Base-by-base conservation (phyloP, 2,113 vertebrate genomes). In the Beaufortia kweichowensis region DNA sequence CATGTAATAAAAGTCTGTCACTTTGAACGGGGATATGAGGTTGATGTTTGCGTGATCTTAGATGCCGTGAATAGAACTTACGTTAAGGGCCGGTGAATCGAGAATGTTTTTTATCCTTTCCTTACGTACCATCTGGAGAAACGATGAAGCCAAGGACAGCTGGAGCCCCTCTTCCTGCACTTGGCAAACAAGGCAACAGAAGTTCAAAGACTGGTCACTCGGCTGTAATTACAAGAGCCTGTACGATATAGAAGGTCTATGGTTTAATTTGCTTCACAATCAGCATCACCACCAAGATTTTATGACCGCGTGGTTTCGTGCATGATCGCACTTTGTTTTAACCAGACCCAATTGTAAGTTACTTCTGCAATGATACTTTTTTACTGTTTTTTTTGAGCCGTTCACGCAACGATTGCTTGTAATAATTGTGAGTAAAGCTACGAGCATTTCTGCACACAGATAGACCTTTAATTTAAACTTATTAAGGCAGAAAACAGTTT, bases 151-250 rank as follows among this genome's bases (percentile, higher is more conserved):
- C 39, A n/a, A 69, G 55, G 82, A 82, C 78, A 82, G 75, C 79
- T 77, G 73, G 57, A 67, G 67, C 56, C 48, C 41, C 77, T 77
- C 65, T 72, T 66, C 63, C 33, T 46, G 31, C 46, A 23, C 55
- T 46, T 2, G 21, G 69, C 68, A 29, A 70, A 75, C 63, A 62
- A 59, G 63, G 35, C 78, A 68, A 68, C 62, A 43, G 53, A 73
- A 74, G 81, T 83, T 83, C 81, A 83, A 83, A 80, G 81, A 57
- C 63, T 80, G 78, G 74, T 70, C 68, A 77, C 26, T 77, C 74
- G n/a, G 69, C 73, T 80, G 81, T 80, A 72, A 76, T 80, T 80
- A 72, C 68, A 77, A 46, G 31, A 43, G 70, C 70, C 69, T 78
- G 39, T 61, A 10, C 59, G 60, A 60, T 78, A 63, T 24, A 15